A percentile compares a stretch with the other conserved stretches of the same genome.
phyloP scores from a whole-genome alignment of 2,113 vertebrate genomes.

The Bambusicola thoracicus region DNA sequence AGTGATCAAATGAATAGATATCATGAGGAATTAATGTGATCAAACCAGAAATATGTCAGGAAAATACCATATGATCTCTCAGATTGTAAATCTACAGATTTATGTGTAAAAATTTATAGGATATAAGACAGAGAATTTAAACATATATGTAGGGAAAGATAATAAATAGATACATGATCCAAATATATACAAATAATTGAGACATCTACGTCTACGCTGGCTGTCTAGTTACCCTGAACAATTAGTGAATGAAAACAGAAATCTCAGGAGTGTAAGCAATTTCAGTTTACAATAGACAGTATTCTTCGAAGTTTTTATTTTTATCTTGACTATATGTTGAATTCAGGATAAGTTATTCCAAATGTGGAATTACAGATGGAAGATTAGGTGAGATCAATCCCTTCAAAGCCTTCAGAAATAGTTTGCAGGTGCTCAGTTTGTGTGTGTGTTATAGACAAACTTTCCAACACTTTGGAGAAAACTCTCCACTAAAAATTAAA shows the following conservation, averaged over 20 bases:
- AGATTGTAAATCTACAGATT: neutral
- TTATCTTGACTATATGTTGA: neutral
- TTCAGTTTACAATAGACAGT: neutral
- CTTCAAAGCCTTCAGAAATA: neutral
- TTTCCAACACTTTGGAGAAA: neutral
- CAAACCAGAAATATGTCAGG: neutral
- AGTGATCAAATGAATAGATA: neutral
- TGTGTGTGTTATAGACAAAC: neutral
- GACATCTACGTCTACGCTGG: rapidly evolving
- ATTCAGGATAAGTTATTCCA: neutral
- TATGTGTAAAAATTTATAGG: neutral
- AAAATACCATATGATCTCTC: neutral
- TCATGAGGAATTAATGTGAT: neutral
- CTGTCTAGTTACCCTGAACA: neutral
- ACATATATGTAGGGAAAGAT: neutral
- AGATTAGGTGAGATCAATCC: rapidly evolving
- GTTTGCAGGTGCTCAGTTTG: neutral
- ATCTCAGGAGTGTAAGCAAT: neutral
- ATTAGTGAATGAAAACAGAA: neutral
- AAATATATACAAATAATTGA: neutral
- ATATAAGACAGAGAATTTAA: neutral
- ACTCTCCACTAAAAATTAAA: neutral
- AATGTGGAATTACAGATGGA: neutral
- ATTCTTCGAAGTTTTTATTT: neutral
- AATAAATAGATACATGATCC: neutral